phyloP scores from a whole-genome alignment of 2,797 vertebrate species.

The Acanthiza pusilla region DNA sequence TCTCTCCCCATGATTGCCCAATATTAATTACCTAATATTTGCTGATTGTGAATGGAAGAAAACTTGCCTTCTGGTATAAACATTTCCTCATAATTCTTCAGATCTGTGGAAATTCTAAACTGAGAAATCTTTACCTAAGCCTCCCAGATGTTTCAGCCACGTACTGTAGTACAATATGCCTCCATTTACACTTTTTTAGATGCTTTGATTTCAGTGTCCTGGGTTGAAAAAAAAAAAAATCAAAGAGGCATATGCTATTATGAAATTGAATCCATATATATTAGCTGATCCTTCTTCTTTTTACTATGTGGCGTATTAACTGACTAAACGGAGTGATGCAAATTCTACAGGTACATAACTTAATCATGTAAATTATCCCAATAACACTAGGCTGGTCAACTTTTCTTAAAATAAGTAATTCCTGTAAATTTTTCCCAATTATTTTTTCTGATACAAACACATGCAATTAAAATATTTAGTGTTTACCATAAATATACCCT shows the following conservation, averaged over 20 bases:
- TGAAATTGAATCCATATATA: not conserved
- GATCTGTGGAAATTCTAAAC: not conserved
- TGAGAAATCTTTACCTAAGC: not conserved
- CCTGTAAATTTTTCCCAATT: not conserved
- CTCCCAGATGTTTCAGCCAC: not conserved
- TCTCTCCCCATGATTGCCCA: not conserved
- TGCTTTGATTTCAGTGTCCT: not conserved
- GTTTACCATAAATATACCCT: not conserved
- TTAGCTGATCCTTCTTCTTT: not conserved
- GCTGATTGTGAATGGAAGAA: not conserved
- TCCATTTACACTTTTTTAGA: not conserved
- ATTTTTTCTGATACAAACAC: not conserved
- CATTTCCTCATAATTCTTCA: not conserved
- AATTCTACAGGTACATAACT: not conserved
- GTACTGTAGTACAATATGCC: not conserved
- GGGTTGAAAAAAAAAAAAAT: not conserved
- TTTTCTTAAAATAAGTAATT: not conserved
- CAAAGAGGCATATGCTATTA: not conserved
- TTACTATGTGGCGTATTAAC: not conserved
- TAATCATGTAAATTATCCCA: not conserved
- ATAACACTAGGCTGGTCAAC: not conserved
- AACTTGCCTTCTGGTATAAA: not conserved
- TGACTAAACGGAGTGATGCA: not conserved
- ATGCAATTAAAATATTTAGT: not conserved
- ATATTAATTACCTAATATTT: not conserved